Evolutionary conservation across 2,888 invertebrate genomes (phyloP).

Genomic region (Brachyopa scutellaris): DNA sequence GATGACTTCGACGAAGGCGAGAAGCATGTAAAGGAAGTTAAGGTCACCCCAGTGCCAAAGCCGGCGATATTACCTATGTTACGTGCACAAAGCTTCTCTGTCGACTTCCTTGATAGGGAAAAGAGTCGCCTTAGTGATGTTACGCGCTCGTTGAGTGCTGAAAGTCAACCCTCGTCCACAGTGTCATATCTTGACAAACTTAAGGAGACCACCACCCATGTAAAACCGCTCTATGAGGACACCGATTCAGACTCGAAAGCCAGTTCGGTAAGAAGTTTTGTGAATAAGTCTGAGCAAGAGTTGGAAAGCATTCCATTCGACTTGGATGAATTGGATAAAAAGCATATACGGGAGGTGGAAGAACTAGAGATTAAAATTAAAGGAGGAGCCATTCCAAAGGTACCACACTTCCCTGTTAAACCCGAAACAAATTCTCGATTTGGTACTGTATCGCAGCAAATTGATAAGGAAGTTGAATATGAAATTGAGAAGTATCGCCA

Average conservation of each 20-base stretch:
- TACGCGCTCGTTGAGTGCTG: conserved; percentile 75
- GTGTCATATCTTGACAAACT: conserved; percentile 78
- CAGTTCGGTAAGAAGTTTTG: conserved; percentile 80
- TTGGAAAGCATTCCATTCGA: conserved; percentile 83
- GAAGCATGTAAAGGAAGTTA: conserved; percentile 80
- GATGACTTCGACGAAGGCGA: conserved; percentile 79
- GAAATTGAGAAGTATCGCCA: conserved; percentile 73
- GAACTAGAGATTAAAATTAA: conserved; percentile 83
- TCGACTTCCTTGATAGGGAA: conserved; percentile 73
- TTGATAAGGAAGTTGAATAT: conserved; percentile 76
- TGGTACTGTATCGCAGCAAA: conserved; percentile 2
- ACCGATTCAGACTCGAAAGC: conserved; percentile 81
- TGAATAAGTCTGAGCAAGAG: conserved; percentile 81
- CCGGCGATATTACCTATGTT: conserved; percentile 78
- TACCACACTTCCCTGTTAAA: conserved; percentile 61
- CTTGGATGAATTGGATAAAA: conserved; percentile 81
- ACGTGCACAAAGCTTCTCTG: conserved; percentile 75
- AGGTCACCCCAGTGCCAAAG: conserved; percentile 80
- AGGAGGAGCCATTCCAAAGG: conserved; percentile 74
- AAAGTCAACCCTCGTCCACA: conserved; percentile 69
- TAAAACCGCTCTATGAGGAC: conserved; percentile 80
- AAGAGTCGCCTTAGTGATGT: conserved; percentile 68
- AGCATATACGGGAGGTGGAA: conserved; percentile 78
- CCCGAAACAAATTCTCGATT: conserved; percentile 32
- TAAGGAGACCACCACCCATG: conserved; percentile 75